Conservation (phyloP, 2,113 vertebrate species). For the Malurus alboscapulatus region DNA sequence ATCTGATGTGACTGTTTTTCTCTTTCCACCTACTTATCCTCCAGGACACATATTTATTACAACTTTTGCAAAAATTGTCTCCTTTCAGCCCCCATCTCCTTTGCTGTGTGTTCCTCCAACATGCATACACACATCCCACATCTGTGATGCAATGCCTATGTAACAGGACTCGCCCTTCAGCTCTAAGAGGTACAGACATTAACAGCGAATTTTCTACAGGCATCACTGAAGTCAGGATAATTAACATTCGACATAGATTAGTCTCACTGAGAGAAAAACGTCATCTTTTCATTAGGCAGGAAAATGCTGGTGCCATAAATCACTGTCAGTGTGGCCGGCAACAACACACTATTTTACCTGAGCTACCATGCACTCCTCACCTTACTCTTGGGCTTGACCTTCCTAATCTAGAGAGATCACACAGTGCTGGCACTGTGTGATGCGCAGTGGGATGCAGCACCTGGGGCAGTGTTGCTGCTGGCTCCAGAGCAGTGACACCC, state of each 20-base stretch:
- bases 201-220: background rate
- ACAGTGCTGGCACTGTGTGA: background rate
- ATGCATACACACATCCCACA: background rate
- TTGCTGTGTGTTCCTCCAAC: background rate
- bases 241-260: background rate
- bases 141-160: background rate
- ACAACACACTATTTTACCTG: background rate
- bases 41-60: background rate
- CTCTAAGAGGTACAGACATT: background rate
- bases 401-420: background rate
- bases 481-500: rapidly evolving
- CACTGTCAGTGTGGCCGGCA: rapidly evolving
- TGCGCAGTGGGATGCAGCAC: background rate
- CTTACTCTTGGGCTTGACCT: background rate
- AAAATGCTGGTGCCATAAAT: background rate
- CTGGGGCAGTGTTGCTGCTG: rapidly evolving
- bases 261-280: background rate
- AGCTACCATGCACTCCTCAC: background rate
- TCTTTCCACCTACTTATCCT: conserved; percentile 15
- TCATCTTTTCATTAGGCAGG: background rate
- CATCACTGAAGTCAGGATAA: background rate
- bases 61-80: background rate
- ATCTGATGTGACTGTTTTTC: background rate
- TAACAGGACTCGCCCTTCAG: background rate
- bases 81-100: conserved; percentile 3